Evolutionary conservation across 1,140 invertebrate species (phyloP).

Genomic region (Drosophila kepulauana): DNA sequence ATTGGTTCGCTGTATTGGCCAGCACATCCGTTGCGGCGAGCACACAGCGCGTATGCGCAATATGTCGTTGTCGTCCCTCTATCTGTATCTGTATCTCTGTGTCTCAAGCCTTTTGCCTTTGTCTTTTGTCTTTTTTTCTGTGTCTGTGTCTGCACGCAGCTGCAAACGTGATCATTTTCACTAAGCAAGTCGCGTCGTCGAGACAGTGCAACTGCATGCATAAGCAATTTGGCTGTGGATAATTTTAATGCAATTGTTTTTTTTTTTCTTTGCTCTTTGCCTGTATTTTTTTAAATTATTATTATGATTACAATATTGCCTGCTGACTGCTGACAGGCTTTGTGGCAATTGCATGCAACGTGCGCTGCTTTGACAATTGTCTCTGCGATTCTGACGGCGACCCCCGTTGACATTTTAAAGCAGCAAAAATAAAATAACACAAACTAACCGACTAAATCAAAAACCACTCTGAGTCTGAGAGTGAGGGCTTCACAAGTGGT

Average conservation of each 20-base stretch:
- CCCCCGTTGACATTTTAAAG: constrained; percentile 66
- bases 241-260: constrained; percentile 46
- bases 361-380: constrained; percentile 69
- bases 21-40: constrained; percentile 62
- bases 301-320: constrained; percentile 48
- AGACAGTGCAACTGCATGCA: constrained; percentile 60
- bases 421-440: constrained; percentile 1
- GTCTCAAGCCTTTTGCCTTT: constrained; percentile 15
- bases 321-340: background rate
- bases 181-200: constrained; percentile 37
- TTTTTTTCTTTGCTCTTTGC: no score
- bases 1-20: constrained; percentile 25
- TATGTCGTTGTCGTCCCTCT: constrained; percentile 28
- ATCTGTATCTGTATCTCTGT: constrained; percentile 22
- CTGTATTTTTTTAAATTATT: constrained; percentile 60
- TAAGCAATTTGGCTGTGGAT: constrained; percentile 67
- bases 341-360: constrained; percentile 56
- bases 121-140: constrained; percentile 25
- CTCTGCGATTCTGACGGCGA: background rate
- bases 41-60: constrained; percentile 69
- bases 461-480: constrained; percentile 10
- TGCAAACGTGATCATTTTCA: constrained; percentile 73
- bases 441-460: constrained; percentile 9
- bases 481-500: constrained; percentile 7
- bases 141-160: constrained; percentile 57